Base-by-base conservation (phyloP, 2,888 invertebrate species). In the Ephialtes manifestator region DNA sequence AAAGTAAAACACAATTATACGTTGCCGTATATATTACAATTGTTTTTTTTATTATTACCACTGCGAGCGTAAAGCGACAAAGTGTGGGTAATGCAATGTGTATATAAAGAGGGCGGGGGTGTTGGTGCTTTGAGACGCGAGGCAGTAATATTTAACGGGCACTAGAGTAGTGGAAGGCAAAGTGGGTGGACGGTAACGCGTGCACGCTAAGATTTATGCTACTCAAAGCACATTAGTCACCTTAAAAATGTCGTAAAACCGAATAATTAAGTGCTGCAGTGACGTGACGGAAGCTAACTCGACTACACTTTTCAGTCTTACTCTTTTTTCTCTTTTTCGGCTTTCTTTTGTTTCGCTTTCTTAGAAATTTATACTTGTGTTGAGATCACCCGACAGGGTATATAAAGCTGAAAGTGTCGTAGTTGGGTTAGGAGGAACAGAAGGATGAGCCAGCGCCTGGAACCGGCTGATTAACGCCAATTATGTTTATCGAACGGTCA, bases 161-260 rank as follows among this genome's bases (percentile, higher is more conserved):
- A 75, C 80, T 76, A 80, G 74, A 53, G 78, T 76, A 35, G 80
- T 63, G 67, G 71, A 75, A 81, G 86, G 70, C 81, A 68, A 77
- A 65, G 51, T 48, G 58, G 78, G 81, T 75, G 71, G 51, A 51
- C 68, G 68, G 85, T 84, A 84, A 84, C 79, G 84, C 81, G 84
- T 72, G 86, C 43, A 80, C 83, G 86, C 87, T 86, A 88, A 89
- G 87, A 90, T 90, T 90, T 92, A 89, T 90, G 87, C 86, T 87
- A 86, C 88, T 89, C 87, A 83, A 88, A 86, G 87, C 80, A 65
- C 87, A 87, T 90, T 89, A 85, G 88, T 86, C 81, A 83, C 87
- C 80, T 89, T 88, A 78, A 86, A 88, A 90, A 87, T 87, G 86
- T 87, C 86, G 77, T 31, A 85, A 72, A 77, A 76, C 81, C 86